Percentiles rank a stretch among this genome's conserved stretches.
phyloP scores from a whole-genome alignment of 1,140 invertebrate genomes.

The Scylla paramamosain region DNA sequence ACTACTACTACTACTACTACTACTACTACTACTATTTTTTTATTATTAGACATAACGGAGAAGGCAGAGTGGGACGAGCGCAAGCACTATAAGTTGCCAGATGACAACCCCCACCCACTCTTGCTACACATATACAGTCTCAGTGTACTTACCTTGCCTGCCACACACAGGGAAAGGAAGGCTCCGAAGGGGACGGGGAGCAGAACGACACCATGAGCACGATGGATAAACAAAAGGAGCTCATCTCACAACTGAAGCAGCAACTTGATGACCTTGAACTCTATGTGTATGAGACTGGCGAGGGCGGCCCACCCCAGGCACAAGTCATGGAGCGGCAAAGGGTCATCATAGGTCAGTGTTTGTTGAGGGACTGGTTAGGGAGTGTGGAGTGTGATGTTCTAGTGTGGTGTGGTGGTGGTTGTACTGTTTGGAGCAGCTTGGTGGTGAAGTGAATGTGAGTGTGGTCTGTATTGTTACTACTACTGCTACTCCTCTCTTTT shows the following conservation, averaged over 20 bases:
- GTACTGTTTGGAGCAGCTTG: neutral
- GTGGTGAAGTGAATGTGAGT: neutral
- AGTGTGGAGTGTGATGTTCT: neutral
- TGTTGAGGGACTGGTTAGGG: neutral
- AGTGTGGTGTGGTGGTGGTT: neutral
- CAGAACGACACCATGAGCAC: neutral
- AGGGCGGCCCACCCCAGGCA: conserved; percentile 90
- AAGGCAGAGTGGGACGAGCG: too few relatives aligned
- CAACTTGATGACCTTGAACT: conserved; percentile 97
- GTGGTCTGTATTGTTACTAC: too few relatives aligned
- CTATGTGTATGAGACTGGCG: conserved; percentile 94
- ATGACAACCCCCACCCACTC: too few relatives aligned
- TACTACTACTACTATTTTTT: too few relatives aligned
- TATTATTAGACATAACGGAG: too few relatives aligned
- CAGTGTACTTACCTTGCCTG: too few relatives aligned
- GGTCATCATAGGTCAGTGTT: conserved; percentile 87
- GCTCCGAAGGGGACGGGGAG: neutral
- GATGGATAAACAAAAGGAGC: conserved; percentile 86
- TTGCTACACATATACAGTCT: too few relatives aligned
- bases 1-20: too few relatives aligned
- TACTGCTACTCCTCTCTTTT: too few relatives aligned
- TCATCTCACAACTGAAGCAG: conserved; percentile 93
- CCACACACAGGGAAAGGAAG: neutral
- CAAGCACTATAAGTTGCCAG: too few relatives aligned
- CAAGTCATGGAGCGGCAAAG: conserved; percentile 92